A percentile compares a stretch with the other conserved stretches of the same genome.
Conservation (phyloP, 2,113 vertebrate genomes). For the Hiodon tergisus region DNA sequence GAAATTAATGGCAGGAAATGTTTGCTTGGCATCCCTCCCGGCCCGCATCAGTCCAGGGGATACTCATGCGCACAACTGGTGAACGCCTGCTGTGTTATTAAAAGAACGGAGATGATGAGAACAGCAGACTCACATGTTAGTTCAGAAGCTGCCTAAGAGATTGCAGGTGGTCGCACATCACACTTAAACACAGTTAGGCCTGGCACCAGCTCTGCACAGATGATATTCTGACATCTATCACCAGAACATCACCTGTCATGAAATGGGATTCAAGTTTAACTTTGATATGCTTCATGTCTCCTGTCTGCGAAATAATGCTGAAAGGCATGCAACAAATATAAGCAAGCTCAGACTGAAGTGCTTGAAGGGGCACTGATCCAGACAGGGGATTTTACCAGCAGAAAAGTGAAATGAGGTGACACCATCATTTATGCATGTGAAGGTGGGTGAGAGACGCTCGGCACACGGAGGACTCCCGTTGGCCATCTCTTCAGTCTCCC, state of each 20-base stretch:
- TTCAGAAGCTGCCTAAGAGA: too few species aligned
- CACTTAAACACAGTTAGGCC: neutral
- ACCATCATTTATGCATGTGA: too few species aligned
- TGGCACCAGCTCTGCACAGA: neutral
- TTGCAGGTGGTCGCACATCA: neutral
- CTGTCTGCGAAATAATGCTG: neutral
- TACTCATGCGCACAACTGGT: neutral
- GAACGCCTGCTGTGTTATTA: neutral
- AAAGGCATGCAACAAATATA: neutral
- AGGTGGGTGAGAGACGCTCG: too few species aligned
- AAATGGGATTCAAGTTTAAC: neutral
- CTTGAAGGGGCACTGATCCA: too few species aligned
- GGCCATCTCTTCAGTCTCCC: too few species aligned
- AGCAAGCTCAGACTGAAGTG: neutral
- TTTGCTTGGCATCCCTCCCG: neutral
- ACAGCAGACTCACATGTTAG: neutral
- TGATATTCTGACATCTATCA: neutral
- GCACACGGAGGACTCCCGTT: too few species aligned
- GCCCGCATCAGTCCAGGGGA: neutral
- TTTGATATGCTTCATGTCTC: neutral
- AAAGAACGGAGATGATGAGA: neutral
- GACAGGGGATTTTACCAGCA: too few species aligned
- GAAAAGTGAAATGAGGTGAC: too few species aligned
- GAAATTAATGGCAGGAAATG: neutral
- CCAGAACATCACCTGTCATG: too few species aligned